Percentiles rank a stretch among this genome's conserved stretches.
phyloP scores from a whole-genome alignment of 2,888 invertebrate species.

The Branchipolynoe longqiensis region DNA sequence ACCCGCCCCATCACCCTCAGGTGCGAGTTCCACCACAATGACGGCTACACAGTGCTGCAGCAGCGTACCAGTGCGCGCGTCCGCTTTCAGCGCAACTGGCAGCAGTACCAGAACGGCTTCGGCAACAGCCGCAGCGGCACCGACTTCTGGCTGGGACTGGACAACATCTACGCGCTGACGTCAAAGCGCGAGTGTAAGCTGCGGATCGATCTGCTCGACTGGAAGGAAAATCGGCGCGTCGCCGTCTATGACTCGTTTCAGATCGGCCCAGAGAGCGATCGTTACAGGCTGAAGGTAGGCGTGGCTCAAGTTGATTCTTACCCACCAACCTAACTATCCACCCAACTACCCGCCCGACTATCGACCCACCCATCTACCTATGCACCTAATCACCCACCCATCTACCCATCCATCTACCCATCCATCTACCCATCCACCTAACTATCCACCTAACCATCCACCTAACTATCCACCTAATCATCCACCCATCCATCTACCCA shows the following conservation, averaged over 20 bases:
- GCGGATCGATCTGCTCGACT: slow-evolving; percentile 48
- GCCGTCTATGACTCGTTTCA: slow-evolving; percentile 49
- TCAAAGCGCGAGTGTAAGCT: slow-evolving; percentile 43
- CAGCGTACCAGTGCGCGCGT: background rate
- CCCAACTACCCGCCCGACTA: background rate
- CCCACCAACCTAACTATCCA: background rate
- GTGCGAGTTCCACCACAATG: slow-evolving; percentile 20
- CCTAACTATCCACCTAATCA: background rate
- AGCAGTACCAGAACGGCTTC: slow-evolving; percentile 57
- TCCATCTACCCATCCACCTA: background rate
- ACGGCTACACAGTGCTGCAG: slow-evolving; percentile 47
- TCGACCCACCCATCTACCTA: background rate
- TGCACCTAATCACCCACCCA: background rate
- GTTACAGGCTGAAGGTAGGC: slow-evolving; percentile 43
- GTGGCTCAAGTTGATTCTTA: too few relatives aligned
- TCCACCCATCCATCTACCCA: background rate
- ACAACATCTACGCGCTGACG: slow-evolving; percentile 52
- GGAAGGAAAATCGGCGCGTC: background rate
- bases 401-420: background rate
- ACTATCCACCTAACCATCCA: background rate
- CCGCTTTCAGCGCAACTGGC: slow-evolving; percentile 58
- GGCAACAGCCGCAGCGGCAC: slow-evolving; percentile 31
- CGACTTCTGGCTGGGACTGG: slow-evolving; percentile 58
- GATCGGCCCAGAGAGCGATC: slow-evolving; percentile 46
- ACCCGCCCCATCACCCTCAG: background rate